Conservation (phyloP, 1,140 invertebrate genomes). For the Apis dorsata region DNA sequence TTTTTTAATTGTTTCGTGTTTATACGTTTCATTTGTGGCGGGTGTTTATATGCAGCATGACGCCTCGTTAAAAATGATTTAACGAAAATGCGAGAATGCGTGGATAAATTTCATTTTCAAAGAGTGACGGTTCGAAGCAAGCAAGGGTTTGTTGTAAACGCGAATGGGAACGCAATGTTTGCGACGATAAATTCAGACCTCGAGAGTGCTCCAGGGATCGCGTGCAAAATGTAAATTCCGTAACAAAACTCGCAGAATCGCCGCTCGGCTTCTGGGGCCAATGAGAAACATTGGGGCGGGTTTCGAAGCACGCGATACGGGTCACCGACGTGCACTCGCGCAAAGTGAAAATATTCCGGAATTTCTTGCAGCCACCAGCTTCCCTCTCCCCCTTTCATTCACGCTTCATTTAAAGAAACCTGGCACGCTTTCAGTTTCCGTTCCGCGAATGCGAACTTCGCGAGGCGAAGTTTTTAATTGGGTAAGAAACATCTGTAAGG, state of each 20-base stretch:
- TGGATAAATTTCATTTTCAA: constrained; percentile 29
- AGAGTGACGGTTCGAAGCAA: neutral
- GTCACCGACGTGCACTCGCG: neutral
- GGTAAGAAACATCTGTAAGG: neutral
- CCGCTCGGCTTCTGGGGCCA: neutral
- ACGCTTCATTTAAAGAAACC: too few species aligned
- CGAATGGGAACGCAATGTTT: neutral
- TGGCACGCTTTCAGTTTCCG: too few species aligned
- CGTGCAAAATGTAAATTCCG: constrained; percentile 47
- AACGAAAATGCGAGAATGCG: neutral
- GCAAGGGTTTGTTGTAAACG: neutral
- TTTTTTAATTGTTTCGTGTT: too few species aligned
- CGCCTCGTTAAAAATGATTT: neutral
- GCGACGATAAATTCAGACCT: constrained; percentile 16
- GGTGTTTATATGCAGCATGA: too few species aligned
- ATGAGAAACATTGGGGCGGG: constrained; percentile 7
- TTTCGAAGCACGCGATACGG: neutral
- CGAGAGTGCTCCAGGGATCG: neutral
- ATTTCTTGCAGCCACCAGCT: neutral
- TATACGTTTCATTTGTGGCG: neutral
- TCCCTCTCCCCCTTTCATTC: neutral
- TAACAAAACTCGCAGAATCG: neutral
- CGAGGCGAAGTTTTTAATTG: neutral
- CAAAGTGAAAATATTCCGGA: constrained; percentile 24
- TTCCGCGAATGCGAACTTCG: neutral